These are phyloP conservation scores for Paedocypris sp. DNA, from an alignment of 2,113 vertebrate genomes.

Conservation along the genomic window DNA sequence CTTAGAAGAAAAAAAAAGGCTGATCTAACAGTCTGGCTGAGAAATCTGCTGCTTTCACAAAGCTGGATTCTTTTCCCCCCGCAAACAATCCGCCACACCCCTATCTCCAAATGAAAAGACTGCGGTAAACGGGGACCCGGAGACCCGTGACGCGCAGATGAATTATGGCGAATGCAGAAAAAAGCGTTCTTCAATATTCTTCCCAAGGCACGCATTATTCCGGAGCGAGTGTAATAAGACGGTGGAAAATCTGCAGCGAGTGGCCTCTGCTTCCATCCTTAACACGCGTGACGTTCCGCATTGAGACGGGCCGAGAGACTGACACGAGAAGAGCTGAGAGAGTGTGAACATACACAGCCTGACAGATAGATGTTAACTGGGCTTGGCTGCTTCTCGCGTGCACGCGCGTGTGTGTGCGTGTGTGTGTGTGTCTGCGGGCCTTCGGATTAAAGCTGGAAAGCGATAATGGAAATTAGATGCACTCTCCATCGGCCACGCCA, in stretches of 20 bases:
- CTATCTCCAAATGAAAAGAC: conserved; percentile 2
- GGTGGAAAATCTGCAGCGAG: conserved; percentile 36
- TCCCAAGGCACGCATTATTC: conserved; percentile 30
- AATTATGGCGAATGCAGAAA: conserved; percentile 12
- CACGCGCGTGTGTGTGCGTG: conserved; percentile 9
- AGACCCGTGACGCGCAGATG: not conserved
- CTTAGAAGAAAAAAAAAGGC: conserved; percentile 1
- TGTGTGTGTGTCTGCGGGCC: conserved; percentile 1
- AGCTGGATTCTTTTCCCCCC: conserved; percentile 1
- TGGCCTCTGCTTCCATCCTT: conserved; percentile 26
- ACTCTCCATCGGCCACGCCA: conserved; percentile 16
- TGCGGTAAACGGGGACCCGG: conserved; percentile 10
- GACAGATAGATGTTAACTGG: conserved; percentile 24
- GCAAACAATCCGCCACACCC: conserved; percentile 15
- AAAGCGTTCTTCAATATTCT: conserved; percentile 24
- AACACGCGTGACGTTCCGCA: conserved; percentile 27
- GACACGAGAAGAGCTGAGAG: conserved; percentile 1
- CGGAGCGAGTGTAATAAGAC: conserved; percentile 31
- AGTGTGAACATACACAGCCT: conserved; percentile 1
- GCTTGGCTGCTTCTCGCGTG: not conserved
- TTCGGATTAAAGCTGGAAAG: conserved; percentile 27
- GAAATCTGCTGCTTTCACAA: conserved; percentile 6
- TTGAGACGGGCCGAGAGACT: conserved; percentile 29
- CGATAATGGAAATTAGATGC: conserved; percentile 36
- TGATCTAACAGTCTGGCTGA: conserved; percentile 9